Conservation (phyloP, 2,888 invertebrate species). For the Phyllotreta striolata region DNA sequence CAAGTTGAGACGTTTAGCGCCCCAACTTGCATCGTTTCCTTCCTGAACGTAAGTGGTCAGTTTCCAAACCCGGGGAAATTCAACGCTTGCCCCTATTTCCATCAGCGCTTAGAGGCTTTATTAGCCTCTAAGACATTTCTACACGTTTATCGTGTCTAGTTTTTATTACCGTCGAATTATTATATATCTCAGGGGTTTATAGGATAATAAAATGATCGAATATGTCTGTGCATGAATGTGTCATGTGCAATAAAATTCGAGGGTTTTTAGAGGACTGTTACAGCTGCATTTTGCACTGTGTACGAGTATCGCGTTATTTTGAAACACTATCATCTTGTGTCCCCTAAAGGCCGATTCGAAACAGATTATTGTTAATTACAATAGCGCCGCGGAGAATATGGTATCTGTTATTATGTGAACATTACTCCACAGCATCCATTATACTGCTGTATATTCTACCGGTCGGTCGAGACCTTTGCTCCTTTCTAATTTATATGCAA, state of each 20-base stretch:
- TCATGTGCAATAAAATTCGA: too few species aligned
- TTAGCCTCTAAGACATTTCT: too few species aligned
- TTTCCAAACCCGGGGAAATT: constrained; percentile 7
- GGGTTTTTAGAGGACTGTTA: too few species aligned
- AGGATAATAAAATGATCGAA: too few species aligned
- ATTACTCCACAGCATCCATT: constrained; percentile 8
- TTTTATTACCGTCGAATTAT: too few species aligned
- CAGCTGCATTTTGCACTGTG: too few species aligned
- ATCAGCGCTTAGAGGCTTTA: neutral
- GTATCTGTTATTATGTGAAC: constrained; percentile 12
- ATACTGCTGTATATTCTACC: constrained; percentile 3
- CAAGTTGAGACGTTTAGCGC: constrained; percentile 10
- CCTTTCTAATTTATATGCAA: constrained; percentile 10
- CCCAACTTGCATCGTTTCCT: constrained; percentile 28
- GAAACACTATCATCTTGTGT: neutral
- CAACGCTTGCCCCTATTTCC: neutral
- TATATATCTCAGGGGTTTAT: too few species aligned
- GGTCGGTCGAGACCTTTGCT: neutral
- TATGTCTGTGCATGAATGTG: too few species aligned
- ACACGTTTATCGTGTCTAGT: too few species aligned
- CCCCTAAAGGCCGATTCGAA: neutral
- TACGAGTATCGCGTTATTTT: too few species aligned
- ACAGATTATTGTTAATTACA: constrained; percentile 15
- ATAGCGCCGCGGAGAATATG: constrained; percentile 6
- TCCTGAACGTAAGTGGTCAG: constrained; percentile 17